Base-by-base conservation (phyloP, 2,888 invertebrate genomes). In the Drosophila villosipedis region DNA sequence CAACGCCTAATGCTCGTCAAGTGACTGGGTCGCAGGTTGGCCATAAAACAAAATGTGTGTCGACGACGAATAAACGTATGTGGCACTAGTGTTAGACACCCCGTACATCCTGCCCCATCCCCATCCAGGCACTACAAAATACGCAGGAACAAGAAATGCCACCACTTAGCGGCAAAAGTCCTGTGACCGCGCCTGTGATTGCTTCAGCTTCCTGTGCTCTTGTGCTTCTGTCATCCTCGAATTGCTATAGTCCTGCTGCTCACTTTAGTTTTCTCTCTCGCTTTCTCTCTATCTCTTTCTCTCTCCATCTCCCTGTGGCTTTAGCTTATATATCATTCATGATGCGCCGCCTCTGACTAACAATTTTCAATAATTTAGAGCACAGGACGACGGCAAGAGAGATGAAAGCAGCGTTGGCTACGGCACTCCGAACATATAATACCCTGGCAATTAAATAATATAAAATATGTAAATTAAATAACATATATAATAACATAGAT, bases 301-400 rank as follows among this genome's bases (percentile, higher is more conserved):
- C 7, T 7, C n/a, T 39, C 28, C 28, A 4, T 30, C 6, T 39
- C 10, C 31, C 47, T 49, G 50, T 41, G 37, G 39, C 58, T 57
- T 25, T 49, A 58, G 71, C 83, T 85, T 85, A 85, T 84, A 85
- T 84, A 77, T 83, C 86, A 84, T 83, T 85, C 82, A 86, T 86
- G 83, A 72, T 55, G 72, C 78, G 54, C 25, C 60, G 47, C 63
- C 63, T 28, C 62, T 65, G 39, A 52, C 66, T 49, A 63, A 76
- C 70, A 81, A 73, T 85, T 83, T 85, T 84, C 83, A 85, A 84
- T 85, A 84, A 80, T 84, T 84, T 82, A 61, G 41, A 53, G 37
- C 25, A 22, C 47, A 16, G 7, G 19, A 19, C 25, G 19, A 39
- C 12, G 7, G 9, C n/a, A 39, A 39, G 30, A 28, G 1, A 14